Percentiles rank a stretch among this genome's conserved stretches.
phyloP scores from a whole-genome alignment of 2,113 vertebrate species.

The Leucoraja erinaceus region DNA sequence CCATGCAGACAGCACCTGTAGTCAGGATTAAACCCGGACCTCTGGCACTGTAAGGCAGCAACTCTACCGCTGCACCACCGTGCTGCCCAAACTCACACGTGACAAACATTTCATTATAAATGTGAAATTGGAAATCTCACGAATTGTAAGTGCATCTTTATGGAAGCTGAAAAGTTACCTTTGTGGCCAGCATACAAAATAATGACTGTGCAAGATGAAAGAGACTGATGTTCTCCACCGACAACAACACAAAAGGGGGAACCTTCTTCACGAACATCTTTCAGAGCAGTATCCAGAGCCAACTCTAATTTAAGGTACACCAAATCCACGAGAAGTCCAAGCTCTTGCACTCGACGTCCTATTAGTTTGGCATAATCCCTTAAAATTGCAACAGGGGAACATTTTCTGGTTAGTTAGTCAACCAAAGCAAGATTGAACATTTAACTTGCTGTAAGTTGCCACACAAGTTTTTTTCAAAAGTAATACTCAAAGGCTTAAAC shows the following conservation, averaged over 20 bases:
- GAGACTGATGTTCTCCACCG: constrained; percentile 61
- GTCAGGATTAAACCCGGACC: too few species aligned
- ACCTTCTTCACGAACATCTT: constrained; percentile 65
- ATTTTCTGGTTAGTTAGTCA: neutral
- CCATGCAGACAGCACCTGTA: too few species aligned
- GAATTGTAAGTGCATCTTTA: neutral
- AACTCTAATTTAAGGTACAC: constrained; percentile 62
- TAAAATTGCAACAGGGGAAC: constrained; percentile 53
- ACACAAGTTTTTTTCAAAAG: neutral
- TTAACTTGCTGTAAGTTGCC: neutral
- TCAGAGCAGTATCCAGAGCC: constrained; percentile 58
- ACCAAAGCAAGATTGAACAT: neutral
- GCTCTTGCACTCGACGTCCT: constrained; percentile 65
- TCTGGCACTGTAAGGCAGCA: too few species aligned
- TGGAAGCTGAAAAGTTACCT: constrained; percentile 59
- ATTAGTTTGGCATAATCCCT: constrained; percentile 66
- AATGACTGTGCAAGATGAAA: constrained; percentile 66
- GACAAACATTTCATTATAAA: neutral
- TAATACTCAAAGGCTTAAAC: neutral
- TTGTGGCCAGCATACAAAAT: constrained; percentile 70
- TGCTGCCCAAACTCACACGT: neutral
- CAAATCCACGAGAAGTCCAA: constrained; percentile 66
- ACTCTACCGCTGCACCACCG: too few species aligned
- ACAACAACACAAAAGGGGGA: constrained; percentile 73
- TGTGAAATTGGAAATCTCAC: neutral